These are phyloP conservation scores for Pristiophorus japonicus DNA, from an alignment of 2,113 vertebrate genomes.

Conservation along the genomic window DNA sequence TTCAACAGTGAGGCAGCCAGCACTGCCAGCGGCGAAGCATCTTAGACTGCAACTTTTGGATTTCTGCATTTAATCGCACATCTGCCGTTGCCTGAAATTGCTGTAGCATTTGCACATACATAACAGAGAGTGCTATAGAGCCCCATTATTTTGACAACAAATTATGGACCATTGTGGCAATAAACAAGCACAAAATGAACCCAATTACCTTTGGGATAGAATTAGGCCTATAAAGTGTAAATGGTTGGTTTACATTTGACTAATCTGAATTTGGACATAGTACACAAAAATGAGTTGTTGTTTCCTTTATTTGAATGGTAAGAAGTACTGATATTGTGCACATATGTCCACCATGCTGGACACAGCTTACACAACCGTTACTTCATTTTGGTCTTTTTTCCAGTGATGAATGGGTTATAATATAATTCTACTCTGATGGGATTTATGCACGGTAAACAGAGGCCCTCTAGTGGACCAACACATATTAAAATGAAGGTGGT, in stretches of 20 bases:
- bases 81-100: not conserved
- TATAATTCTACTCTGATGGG: not conserved
- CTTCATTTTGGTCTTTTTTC: not conserved
- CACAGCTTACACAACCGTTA: not conserved
- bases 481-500: not conserved
- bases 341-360: not conserved
- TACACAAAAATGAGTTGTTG: not conserved
- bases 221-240: not conserved
- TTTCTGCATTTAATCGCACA: not conserved
- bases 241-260: too few species aligned
- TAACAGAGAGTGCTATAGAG: not conserved
- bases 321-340: not conserved
- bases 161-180: not conserved
- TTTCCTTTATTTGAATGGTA: not conserved
- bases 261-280: not conserved
- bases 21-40: not conserved
- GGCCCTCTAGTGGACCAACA: not conserved
- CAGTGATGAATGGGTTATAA: not conserved
- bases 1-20: not conserved
- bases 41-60: not conserved
- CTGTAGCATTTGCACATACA: not conserved
- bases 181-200: not conserved
- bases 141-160: not conserved
- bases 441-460: not conserved
- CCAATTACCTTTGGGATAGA: not conserved